phyloP scores from a whole-genome alignment of 1,140 invertebrate species.

The Ephestia elutella region DNA sequence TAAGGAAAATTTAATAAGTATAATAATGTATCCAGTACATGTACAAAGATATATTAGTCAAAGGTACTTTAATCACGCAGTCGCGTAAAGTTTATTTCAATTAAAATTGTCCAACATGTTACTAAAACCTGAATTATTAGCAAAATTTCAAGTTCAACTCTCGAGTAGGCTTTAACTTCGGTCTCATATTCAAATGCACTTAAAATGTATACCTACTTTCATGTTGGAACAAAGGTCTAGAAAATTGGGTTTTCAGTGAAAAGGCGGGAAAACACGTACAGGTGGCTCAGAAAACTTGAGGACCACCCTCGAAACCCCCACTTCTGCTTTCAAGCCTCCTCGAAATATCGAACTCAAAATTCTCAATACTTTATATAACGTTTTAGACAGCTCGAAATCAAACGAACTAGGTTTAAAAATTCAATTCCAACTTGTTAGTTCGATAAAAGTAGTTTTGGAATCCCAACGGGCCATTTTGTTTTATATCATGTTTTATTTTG shows the following conservation, averaged over 20 bases:
- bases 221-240: slow-evolving; percentile 26
- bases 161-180: too few species aligned
- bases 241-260: slow-evolving; percentile 28
- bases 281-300: slow-evolving; percentile 35
- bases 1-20: too few species aligned
- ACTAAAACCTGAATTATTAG: too few species aligned
- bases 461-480: neutral
- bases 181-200: slow-evolving; percentile 4
- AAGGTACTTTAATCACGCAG: too few species aligned
- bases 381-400: neutral
- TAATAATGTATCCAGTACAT: too few species aligned
- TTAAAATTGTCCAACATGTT: too few species aligned
- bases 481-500: neutral
- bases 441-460: slow-evolving; percentile 9
- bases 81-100: too few species aligned
- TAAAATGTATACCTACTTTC: neutral
- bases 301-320: slow-evolving; percentile 14
- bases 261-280: slow-evolving; percentile 36
- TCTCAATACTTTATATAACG: slow-evolving; percentile 29
- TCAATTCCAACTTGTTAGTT: slow-evolving; percentile 5
- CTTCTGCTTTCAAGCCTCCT: slow-evolving; percentile 27
- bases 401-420: slow-evolving; percentile 6
- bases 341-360: slow-evolving; percentile 38
- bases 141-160: too few species aligned
- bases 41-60: too few species aligned